Percentiles rank a stretch among this genome's conserved stretches.
phyloP scores from a whole-genome alignment of 2,888 invertebrate species.

The Yponomeuta plumbellus region DNA sequence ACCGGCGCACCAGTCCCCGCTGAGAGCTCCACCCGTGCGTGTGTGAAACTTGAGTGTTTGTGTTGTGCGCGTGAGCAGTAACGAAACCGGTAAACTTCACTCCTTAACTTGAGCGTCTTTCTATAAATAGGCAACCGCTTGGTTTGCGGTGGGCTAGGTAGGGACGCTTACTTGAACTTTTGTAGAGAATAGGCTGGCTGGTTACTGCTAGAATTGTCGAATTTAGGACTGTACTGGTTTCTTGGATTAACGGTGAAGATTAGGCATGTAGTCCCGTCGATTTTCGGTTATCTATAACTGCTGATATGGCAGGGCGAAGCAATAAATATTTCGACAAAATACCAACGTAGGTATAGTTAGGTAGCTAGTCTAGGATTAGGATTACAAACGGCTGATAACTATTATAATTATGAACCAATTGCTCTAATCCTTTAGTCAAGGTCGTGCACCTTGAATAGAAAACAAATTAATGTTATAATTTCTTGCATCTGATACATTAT shows the following conservation, averaged over 20 bases:
- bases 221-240: too few relatives aligned
- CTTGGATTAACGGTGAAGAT: too few relatives aligned
- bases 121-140: slow-evolving; percentile 5
- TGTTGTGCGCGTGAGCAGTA: slow-evolving; percentile 1
- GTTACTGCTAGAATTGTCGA: too few relatives aligned
- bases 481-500: too few relatives aligned
- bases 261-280: not conserved
- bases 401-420: too few relatives aligned
- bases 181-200: too few relatives aligned
- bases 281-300: not conserved
- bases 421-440: too few relatives aligned
- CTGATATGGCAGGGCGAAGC: not conserved
- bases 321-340: too few relatives aligned
- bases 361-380: too few relatives aligned
- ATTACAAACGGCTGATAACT: too few relatives aligned
- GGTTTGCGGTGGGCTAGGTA: not conserved
- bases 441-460: not conserved
- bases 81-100: slow-evolving; percentile 8
- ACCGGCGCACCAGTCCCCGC: not conserved
- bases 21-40: not conserved
- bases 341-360: too few relatives aligned
- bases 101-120: not conserved
- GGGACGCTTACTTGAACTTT: not conserved
- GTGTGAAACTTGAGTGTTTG: not conserved
- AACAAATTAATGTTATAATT: not conserved